Base-by-base conservation (phyloP, 1,140 invertebrate species). In the Lasioglossum albipes region DNA sequence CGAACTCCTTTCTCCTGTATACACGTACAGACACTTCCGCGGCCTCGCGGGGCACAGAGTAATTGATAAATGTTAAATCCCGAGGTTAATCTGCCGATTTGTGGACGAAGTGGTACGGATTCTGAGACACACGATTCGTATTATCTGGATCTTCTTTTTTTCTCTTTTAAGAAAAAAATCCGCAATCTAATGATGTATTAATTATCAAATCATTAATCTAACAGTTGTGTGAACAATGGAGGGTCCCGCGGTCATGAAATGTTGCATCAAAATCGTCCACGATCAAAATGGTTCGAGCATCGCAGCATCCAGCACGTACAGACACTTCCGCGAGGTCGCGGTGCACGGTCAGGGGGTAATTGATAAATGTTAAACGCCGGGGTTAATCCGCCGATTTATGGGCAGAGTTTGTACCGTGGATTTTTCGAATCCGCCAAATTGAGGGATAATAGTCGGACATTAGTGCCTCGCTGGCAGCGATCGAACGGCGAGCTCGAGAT, bases 341-440 rank as follows among this genome's bases (percentile, higher is more conserved):
- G 31, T 27, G 20, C 74, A 79, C 78, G 71, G 64, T 79, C 74
- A 75, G 62, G 68, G 75, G 82, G 86, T 92, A 92, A 93, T 93
- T 93, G 92, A 93, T 93, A 92, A 27, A 92, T 90, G 91, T 89
- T 92, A 90, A 92, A 91, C 88, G 89, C 62, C 52, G 81, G 82
- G 91, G 89, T 92, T 93, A 93, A 92, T 93, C 91, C 88, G 87
- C 74, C 89, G 91, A 93, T 93, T 93, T 93, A 93, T 91, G 91
- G 77, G 83, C 81, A 76, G 68, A 86, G 74, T 90, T 86, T 88
- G 84, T 80, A 82, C 69, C 78, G 83, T 84, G 81, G 75, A 84
- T 89, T 90, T 89, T 92, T 91, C 70, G 42, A 73, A 79, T 84
- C 62, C 66, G 75, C 82, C 88, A 92, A 93, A 92, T 92, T 92